These are phyloP conservation scores for Notocelia uddmanniana DNA, from an alignment of 2,888 invertebrate species.

Conservation along the genomic window DNA sequence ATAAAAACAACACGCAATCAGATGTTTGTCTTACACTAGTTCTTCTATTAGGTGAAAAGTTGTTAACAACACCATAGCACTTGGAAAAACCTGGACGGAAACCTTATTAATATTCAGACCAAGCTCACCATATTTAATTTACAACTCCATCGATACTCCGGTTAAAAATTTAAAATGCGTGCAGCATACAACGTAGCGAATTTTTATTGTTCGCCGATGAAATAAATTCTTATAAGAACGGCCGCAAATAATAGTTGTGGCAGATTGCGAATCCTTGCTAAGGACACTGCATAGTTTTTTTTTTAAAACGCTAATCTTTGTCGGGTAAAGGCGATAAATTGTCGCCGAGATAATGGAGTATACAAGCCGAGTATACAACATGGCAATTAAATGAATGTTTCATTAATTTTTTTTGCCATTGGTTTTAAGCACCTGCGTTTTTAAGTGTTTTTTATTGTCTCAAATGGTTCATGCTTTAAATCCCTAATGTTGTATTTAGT, in stretches of 20 bases:
- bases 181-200: conserved; percentile 53
- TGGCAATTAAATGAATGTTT: conserved; percentile 76
- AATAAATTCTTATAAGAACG: conserved; percentile 68
- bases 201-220: conserved; percentile 69
- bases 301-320: conserved; percentile 53
- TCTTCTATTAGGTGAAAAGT: no score
- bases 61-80: conserved; percentile 4
- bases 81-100: conserved; percentile 54
- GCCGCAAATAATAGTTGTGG: conserved; percentile 62
- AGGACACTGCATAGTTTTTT: conserved; percentile 59
- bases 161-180: conserved; percentile 62
- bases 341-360: conserved; percentile 66
- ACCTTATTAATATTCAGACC: conserved; percentile 50
- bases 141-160: conserved; percentile 59
- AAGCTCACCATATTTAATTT: conserved; percentile 65
- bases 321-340: conserved; percentile 65
- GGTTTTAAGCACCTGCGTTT: conserved; percentile 40
- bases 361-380: no score
- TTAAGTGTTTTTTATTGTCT: conserved; percentile 58
- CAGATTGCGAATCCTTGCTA: conserved; percentile 68
- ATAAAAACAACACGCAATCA: no score
- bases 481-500: conserved; percentile 27
- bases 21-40: no score
- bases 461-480: conserved; percentile 43
- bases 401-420: conserved; percentile 62